Evolutionary conservation across 2,113 vertebrate genomes (phyloP).

Genomic region (Onychorhynchus coronatus): DNA sequence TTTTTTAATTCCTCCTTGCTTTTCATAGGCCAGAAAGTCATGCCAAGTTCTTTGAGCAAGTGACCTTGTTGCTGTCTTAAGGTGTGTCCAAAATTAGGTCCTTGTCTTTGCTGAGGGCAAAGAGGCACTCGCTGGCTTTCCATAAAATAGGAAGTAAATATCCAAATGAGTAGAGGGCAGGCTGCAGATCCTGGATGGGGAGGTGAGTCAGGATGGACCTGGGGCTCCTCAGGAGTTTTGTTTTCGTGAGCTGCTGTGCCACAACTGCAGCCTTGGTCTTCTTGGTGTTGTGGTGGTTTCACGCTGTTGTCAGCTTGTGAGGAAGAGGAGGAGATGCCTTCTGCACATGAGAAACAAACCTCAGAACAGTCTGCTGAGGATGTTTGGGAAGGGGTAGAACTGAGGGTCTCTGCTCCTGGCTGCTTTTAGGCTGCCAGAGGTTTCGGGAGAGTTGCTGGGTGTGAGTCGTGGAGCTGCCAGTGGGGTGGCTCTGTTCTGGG

Average conservation of each 20-base stretch:
- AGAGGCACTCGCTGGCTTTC: not conserved
- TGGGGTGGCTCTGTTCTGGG: not conserved
- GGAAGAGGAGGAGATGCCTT: not conserved
- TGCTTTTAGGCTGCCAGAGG: not conserved
- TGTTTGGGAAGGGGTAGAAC: not conserved
- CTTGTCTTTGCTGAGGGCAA: not conserved
- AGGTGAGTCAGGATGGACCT: not conserved
- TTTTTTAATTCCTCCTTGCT: not conserved
- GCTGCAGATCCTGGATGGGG: not conserved
- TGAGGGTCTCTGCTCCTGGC: not conserved
- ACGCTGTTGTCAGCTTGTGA: not conserved
- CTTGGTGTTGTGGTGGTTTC: not conserved
- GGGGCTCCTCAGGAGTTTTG: not conserved
- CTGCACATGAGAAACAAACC: not conserved
- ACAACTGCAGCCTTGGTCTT: not conserved
- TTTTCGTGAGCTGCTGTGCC: not conserved
- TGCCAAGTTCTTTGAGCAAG: not conserved
- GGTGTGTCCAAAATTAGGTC: constrained; percentile 21
- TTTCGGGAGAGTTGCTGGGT: not conserved
- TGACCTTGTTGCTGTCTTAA: not conserved
- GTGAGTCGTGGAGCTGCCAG: not conserved
- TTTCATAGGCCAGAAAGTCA: not conserved
- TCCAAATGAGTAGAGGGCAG: not conserved
- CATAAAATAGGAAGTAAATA: constrained; percentile 2
- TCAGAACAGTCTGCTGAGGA: not conserved